Percentiles rank a stretch among this genome's conserved stretches.
phyloP scores from a whole-genome alignment of 1,140 invertebrate species.

The Bradysia coprophila region DNA sequence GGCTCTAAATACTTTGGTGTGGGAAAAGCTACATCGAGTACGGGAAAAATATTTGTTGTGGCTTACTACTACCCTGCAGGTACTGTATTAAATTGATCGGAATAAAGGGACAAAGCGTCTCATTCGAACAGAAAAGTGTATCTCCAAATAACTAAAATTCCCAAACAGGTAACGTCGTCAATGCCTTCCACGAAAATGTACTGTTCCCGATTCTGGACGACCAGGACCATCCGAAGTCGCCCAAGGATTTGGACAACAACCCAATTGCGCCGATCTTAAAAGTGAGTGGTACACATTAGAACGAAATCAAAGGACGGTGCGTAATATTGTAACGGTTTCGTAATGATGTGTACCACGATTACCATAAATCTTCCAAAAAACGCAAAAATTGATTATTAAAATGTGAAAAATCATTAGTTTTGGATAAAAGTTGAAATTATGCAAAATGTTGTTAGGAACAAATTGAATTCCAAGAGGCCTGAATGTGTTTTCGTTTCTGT shows the following conservation, averaged over 20 bases:
- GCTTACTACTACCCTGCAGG: constrained; percentile 54
- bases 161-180: constrained; percentile 49
- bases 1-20: constrained; percentile 59
- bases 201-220: constrained; percentile 42
- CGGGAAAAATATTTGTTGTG: constrained; percentile 60
- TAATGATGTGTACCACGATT: too few relatives aligned
- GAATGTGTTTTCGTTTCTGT: too few relatives aligned
- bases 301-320: too few relatives aligned
- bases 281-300: background rate
- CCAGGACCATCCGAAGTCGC: constrained; percentile 24
- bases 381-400: too few relatives aligned
- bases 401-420: too few relatives aligned
- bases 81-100: background rate
- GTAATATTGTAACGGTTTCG: too few relatives aligned
- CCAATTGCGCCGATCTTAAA: constrained; percentile 1
- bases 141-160: background rate
- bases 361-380: too few relatives aligned
- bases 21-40: constrained; percentile 54
- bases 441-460: too few relatives aligned
- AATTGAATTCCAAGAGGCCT: too few relatives aligned
- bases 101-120: background rate
- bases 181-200: constrained; percentile 58
- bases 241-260: constrained; percentile 5
- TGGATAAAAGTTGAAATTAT: too few relatives aligned
- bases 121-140: background rate